Base-by-base conservation (phyloP, 2,888 invertebrate species). In the Tryphoninae sp. region DNA sequence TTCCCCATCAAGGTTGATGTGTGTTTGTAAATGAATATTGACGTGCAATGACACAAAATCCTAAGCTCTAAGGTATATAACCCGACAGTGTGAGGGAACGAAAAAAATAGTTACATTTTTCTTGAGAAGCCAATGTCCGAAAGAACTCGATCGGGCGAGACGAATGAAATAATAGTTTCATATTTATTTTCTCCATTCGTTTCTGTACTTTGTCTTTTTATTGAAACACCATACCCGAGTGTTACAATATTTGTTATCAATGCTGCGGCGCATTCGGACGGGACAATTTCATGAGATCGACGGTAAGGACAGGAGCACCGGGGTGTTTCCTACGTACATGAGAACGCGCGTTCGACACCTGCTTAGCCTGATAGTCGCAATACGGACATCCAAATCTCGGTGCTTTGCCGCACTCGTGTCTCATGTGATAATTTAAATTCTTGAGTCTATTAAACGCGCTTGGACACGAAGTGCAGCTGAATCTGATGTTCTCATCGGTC, bases 361-460 rank as follows among this genome's bases (percentile, higher is more conserved):
- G 86, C 42, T 83, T 85, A 3, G 87, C 84, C 45, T 83, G 84
- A 69, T 87, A 86, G 33, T 7, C 61, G 81, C 92, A 92, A 64
- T 87, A 86, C n/a, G 88, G 87, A 81, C 90, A 91, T 19, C 78
- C 87, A 85, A 88, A 90, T 7, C 88, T 84, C 19, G 88, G 88
- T 51, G 85, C 86, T 73, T 88, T 86, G 33, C 90, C 90, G 80
- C 91, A 91, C 65, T 87, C 86, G 72, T 87, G 85, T 75, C 84
- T 86, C 73, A 87, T 62, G 73, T 91, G 91, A 75, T 89, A 89
- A 51, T 88, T 87, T 13, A 91, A 84, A 84, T 89, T 90, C 23
- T 89, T 87, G 71, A 89, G 88, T 40, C 87, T 88, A 64, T 88
- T 89, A 82, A 90, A 91, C 9, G 85, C 86, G 42, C 90, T 89